Evolutionary conservation across 2,888 invertebrate genomes (phyloP).

Genomic region (Mesorhabditis belari): DNA sequence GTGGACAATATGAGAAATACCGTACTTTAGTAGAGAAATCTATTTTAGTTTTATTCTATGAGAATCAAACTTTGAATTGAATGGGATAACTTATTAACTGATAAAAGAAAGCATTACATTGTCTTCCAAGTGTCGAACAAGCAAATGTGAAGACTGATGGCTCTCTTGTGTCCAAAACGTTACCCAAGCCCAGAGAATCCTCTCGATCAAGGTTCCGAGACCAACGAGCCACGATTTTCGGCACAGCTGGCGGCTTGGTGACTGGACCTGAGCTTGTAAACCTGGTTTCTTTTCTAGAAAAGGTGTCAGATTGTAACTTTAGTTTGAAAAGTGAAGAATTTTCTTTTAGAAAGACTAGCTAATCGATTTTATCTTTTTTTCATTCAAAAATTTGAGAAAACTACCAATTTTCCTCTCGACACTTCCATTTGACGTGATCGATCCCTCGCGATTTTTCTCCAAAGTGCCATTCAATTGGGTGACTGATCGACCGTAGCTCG

Average conservation of each 20-base stretch:
- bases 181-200: constrained; percentile 19
- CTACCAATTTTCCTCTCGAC: not conserved
- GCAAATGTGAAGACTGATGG: constrained; percentile 19
- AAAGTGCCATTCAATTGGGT: not conserved
- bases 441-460: not conserved
- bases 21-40: too few species aligned
- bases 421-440: not conserved
- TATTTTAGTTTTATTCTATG: too few species aligned
- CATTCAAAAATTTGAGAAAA: constrained; percentile 5
- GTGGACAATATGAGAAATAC: too few species aligned
- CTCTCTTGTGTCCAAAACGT: constrained; percentile 14
- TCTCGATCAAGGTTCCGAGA: constrained; percentile 7
- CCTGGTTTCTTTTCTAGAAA: not conserved
- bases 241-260: not conserved
- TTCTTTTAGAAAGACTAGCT: too few species aligned
- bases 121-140: constrained; percentile 34
- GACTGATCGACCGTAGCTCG: too few species aligned
- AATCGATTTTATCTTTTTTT: too few species aligned
- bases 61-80: too few species aligned
- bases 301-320: constrained; percentile 13
- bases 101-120: too few species aligned
- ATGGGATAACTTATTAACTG: too few species aligned
- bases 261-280: not conserved
- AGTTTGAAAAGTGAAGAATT: too few species aligned
- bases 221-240: not conserved